Conservation (phyloP, 1,140 invertebrate species). For the Megalonaias nervosa region DNA sequence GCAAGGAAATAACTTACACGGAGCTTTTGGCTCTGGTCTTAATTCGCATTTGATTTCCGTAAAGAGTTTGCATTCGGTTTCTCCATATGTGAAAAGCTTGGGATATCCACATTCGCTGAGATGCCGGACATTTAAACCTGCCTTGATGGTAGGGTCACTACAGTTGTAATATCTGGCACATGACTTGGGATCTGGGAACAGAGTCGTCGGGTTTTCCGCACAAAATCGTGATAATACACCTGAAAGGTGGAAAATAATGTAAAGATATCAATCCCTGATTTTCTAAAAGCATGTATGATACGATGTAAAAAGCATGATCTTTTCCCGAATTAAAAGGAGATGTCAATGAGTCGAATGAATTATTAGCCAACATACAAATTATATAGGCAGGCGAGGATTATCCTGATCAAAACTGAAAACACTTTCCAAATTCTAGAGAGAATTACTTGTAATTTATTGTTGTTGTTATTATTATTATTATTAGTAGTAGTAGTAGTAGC, state of each 20-base stretch:
- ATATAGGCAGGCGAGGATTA: too few species aligned
- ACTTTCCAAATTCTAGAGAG: too few species aligned
- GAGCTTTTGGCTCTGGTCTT: constrained; percentile 39
- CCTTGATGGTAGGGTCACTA: constrained; percentile 22
- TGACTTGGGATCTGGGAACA: constrained; percentile 43
- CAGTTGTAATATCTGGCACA: constrained; percentile 61
- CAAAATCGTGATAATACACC: constrained; percentile 40
- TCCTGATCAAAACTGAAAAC: too few species aligned
- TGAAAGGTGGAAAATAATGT: constrained; percentile 10
- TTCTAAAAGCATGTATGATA: too few species aligned
- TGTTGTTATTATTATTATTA: too few species aligned
- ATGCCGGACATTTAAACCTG: constrained; percentile 38
- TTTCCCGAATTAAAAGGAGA: too few species aligned
- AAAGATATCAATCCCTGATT: too few species aligned
- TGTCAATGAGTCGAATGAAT: too few species aligned
- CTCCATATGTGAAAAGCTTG: constrained; percentile 41
- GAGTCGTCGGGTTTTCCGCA: constrained; percentile 38
- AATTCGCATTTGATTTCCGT: constrained; percentile 40
- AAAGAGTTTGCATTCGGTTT: constrained; percentile 40
- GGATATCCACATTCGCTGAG: constrained; percentile 56
- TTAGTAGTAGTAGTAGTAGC: too few species aligned
- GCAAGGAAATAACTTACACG: constrained; percentile 38
- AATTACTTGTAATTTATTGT: too few species aligned
- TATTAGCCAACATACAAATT: too few species aligned
- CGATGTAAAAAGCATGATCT: too few species aligned